These are phyloP conservation scores for Poeciliopsis presidionis DNA, from an alignment of 2,797 vertebrate genomes.

Conservation along the genomic window DNA sequence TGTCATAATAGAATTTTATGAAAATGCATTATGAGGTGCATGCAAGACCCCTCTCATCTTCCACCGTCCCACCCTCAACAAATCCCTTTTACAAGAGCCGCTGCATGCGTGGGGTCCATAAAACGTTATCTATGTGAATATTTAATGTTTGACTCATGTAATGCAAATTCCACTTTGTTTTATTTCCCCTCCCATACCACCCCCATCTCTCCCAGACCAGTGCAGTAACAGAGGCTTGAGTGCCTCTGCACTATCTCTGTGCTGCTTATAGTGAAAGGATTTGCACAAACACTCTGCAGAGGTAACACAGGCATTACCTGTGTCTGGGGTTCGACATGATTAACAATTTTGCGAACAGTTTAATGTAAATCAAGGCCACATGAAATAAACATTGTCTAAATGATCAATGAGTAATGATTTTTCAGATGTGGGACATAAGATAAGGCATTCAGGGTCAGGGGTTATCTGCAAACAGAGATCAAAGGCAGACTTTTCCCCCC, in stretches of 20 bases:
- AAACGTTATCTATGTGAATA: slow-evolving; percentile 69
- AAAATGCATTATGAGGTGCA: slow-evolving; percentile 65
- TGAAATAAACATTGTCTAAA: slow-evolving; percentile 47
- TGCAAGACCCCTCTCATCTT: slow-evolving; percentile 39
- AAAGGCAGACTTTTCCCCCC: background rate
- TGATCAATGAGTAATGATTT: slow-evolving; percentile 16
- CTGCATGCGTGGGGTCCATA: slow-evolving; percentile 55
- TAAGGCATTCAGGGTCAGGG: slow-evolving; percentile 7
- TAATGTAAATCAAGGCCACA: slow-evolving; percentile 25
- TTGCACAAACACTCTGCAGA: slow-evolving; percentile 19
- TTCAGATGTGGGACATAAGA: slow-evolving; percentile 20
- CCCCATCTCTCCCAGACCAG: slow-evolving; percentile 30
- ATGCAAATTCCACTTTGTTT: slow-evolving; percentile 74
- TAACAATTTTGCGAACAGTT: slow-evolving; percentile 44
- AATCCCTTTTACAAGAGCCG: slow-evolving; percentile 52
- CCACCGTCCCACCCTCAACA: slow-evolving; percentile 49
- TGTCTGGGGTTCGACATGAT: slow-evolving; percentile 14
- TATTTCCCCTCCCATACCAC: slow-evolving; percentile 38
- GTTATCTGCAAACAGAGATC: slow-evolving; percentile 2
- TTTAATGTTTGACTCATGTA: slow-evolving; percentile 73
- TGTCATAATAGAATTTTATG: slow-evolving; percentile 72
- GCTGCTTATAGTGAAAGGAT: slow-evolving; percentile 31
- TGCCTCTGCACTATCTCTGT: background rate
- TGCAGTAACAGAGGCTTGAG: slow-evolving; percentile 17
- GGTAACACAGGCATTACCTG: slow-evolving; percentile 9